phyloP scores from a whole-genome alignment of 2,888 invertebrate species.

The Buathra laborator region DNA sequence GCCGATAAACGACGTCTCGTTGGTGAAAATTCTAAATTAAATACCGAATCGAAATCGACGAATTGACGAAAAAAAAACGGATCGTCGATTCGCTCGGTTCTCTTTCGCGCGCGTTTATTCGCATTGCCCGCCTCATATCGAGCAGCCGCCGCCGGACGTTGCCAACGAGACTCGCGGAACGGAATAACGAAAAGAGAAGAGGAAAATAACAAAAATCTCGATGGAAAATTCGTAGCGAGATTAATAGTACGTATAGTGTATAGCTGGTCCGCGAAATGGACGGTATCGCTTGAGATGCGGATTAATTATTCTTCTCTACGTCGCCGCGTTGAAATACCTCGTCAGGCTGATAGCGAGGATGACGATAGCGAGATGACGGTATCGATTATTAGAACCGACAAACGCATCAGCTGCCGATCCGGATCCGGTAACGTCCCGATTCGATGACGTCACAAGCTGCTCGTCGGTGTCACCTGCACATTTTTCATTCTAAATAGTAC shows the following conservation, averaged over 20 bases:
- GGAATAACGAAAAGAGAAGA: no score
- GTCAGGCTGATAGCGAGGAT: constrained; percentile 71
- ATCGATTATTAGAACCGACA: constrained; percentile 55
- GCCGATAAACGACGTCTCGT: no score
- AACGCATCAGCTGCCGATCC: constrained; percentile 52
- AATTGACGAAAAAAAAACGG: no score
- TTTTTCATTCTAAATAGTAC: background rate
- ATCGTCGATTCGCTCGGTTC: no score
- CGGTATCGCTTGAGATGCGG: constrained; percentile 8
- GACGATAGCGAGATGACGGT: constrained; percentile 67
- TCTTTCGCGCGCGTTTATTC: background rate
- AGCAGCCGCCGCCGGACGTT: constrained; percentile 10
- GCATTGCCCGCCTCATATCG: constrained; percentile 39
- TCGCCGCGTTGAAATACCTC: constrained; percentile 73
- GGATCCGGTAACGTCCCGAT: constrained; percentile 71
- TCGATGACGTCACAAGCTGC: constrained; percentile 78
- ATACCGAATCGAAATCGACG: no score
- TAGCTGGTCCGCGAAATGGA: constrained; percentile 5
- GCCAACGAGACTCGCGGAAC: no score
- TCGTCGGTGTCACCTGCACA: constrained; percentile 80
- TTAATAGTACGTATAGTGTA: background rate
- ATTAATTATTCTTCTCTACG: background rate
- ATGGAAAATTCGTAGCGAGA: constrained; percentile 11
- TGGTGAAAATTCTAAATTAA: no score
- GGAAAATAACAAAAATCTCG: no score